Percentiles rank a stretch among this genome's conserved stretches.
phyloP scores from a whole-genome alignment of 2,888 invertebrate genomes.

The Seira sanloemensis region DNA sequence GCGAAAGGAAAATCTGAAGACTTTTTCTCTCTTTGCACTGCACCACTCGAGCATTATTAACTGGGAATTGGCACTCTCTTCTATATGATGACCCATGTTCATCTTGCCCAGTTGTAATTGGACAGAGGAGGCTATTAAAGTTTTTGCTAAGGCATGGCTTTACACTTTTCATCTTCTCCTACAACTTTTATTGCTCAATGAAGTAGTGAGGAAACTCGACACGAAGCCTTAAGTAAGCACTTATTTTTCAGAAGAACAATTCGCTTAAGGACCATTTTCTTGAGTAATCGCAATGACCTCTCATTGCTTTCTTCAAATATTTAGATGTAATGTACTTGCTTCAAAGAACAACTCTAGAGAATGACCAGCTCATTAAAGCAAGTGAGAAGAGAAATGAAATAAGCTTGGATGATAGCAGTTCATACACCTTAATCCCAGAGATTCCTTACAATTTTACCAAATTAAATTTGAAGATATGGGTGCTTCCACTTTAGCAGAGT shows the following conservation, averaged over 20 bases:
- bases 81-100: not conserved
- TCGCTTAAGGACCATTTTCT: constrained; percentile 3
- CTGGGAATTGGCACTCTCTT: no score
- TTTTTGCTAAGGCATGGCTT: no score
- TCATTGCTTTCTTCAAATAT: constrained; percentile 22
- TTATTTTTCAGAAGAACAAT: not conserved
- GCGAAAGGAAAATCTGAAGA: no score
- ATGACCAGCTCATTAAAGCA: constrained; percentile 31
- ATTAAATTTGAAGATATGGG: constrained; percentile 48
- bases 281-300: not conserved
- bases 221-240: no score
- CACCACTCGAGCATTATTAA: no score
- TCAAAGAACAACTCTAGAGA: constrained; percentile 27
- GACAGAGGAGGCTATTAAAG: no score
- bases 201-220: no score
- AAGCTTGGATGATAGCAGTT: not conserved
- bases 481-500: no score
- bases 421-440: no score
- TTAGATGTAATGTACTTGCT: constrained; percentile 25
- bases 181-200: constrained; percentile 1
- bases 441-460: no score
- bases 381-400: not conserved
- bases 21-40: no score
- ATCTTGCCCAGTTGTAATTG: no score
- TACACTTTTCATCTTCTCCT: not conserved